phyloP scores from a whole-genome alignment of 2,888 invertebrate species.

The Erynnis tages region DNA sequence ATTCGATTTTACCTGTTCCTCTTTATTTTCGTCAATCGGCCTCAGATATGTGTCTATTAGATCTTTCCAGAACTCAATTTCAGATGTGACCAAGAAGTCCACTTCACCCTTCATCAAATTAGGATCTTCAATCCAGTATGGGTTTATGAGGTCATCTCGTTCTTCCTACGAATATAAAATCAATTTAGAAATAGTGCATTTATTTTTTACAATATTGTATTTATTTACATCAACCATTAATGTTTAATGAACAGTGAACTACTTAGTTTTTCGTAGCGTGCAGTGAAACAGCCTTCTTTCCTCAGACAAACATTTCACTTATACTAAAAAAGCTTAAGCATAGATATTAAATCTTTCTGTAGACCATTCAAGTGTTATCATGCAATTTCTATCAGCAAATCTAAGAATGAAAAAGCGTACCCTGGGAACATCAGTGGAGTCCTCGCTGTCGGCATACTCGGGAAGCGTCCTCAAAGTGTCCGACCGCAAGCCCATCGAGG shows the following conservation, averaged over 20 bases:
- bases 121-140: slow-evolving; percentile 96
- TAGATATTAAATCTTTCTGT: too few relatives aligned
- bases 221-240: too few relatives aligned
- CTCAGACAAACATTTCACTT: too few relatives aligned
- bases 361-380: background rate
- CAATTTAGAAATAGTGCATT: too few relatives aligned
- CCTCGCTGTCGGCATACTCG: slow-evolving; percentile 63
- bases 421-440: slow-evolving; percentile 60
- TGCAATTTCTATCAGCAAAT: too few relatives aligned
- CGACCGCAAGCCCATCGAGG: slow-evolving; percentile 55
- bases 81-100: slow-evolving; percentile 91
- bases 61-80: slow-evolving; percentile 96
- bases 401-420: slow-evolving; percentile 45
- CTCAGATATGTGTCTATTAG: slow-evolving; percentile 94
- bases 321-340: too few relatives aligned
- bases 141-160: slow-evolving; percentile 92
- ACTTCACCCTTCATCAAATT: slow-evolving; percentile 94
- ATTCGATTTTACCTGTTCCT: slow-evolving; percentile 86
- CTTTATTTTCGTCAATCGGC: slow-evolving; percentile 95
- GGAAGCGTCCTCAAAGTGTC: slow-evolving; percentile 54
- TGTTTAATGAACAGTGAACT: too few relatives aligned
- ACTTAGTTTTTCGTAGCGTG: too few relatives aligned
- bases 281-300: too few relatives aligned
- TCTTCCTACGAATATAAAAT: slow-evolving; percentile 72
- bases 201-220: too few relatives aligned